Conservation (phyloP, 2,113 vertebrate species). For the Silurus asotus region DNA sequence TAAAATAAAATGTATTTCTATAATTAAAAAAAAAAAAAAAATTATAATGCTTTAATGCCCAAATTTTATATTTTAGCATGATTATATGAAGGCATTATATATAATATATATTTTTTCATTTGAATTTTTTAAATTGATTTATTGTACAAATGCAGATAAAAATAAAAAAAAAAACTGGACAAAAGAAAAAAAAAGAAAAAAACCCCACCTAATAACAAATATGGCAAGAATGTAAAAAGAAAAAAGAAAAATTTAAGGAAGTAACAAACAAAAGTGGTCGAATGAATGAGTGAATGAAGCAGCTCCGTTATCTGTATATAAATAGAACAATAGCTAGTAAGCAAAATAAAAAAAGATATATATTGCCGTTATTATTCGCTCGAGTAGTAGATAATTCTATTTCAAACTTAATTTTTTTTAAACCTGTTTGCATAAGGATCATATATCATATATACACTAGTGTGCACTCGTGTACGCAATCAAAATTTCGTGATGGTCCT, state of each 20-base stretch:
- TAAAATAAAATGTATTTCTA: not conserved
- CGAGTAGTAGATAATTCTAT: too few relatives aligned
- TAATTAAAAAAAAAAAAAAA: not conserved
- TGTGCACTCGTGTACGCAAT: not conserved
- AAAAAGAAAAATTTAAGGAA: not conserved
- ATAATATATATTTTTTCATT: too few relatives aligned
- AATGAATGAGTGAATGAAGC: not conserved
- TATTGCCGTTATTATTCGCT: too few relatives aligned
- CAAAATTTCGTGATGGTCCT: not conserved
- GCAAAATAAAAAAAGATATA: not conserved
- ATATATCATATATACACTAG: not conserved
- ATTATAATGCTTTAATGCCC: not conserved
- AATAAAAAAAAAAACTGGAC: too few relatives aligned
- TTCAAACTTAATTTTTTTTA: not conserved
- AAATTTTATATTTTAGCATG: not conserved
- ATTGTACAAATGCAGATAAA: slow-evolving; percentile 22
- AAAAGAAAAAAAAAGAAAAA: not conserved
- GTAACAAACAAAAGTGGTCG: too few relatives aligned
- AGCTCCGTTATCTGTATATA: not conserved
- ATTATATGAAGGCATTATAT: not conserved
- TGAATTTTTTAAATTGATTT: not conserved
- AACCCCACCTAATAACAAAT: not conserved
- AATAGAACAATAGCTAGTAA: not conserved
- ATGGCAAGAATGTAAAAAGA: not conserved
- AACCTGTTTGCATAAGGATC: slow-evolving; percentile 11